A percentile compares a stretch with the other conserved stretches of the same genome.
Evolutionary conservation across 2,888 invertebrate species (phyloP).

Genomic region (Machimus atricapillus): DNA sequence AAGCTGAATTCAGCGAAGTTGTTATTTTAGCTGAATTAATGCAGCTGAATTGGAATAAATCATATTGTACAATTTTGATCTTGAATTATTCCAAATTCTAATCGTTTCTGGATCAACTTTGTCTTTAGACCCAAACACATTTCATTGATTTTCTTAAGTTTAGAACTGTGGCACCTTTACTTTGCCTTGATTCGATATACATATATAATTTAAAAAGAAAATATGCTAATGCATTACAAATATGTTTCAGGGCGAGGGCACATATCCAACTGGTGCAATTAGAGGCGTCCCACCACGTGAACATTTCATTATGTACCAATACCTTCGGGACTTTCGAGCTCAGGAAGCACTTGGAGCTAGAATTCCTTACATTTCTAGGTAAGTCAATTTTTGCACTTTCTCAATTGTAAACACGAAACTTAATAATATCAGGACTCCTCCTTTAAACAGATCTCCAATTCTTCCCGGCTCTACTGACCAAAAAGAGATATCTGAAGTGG

Average conservation of each 20-base stretch:
- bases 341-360: slow-evolving; percentile 59
- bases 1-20: too few species aligned
- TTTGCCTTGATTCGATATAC: neutral
- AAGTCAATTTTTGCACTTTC: neutral
- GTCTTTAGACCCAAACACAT: neutral
- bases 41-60: neutral
- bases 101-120: neutral
- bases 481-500: slow-evolving; percentile 55
- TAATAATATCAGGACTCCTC: neutral
- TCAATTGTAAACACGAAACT: neutral
- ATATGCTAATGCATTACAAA: neutral
- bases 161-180: neutral
- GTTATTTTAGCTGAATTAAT: neutral
- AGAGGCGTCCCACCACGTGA: slow-evolving; percentile 54
- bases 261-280: slow-evolving; percentile 61
- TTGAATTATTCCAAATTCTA: neutral
- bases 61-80: neutral
- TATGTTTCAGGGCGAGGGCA: slow-evolving; percentile 64
- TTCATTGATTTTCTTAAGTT: neutral
- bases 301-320: slow-evolving; percentile 59
- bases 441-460: slow-evolving; percentile 51
- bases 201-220: neutral
- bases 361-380: slow-evolving; percentile 53
- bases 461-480: slow-evolving; percentile 50
- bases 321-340: slow-evolving; percentile 65